phyloP scores from a whole-genome alignment of 2,113 vertebrate species.

The Sander lucioperca region DNA sequence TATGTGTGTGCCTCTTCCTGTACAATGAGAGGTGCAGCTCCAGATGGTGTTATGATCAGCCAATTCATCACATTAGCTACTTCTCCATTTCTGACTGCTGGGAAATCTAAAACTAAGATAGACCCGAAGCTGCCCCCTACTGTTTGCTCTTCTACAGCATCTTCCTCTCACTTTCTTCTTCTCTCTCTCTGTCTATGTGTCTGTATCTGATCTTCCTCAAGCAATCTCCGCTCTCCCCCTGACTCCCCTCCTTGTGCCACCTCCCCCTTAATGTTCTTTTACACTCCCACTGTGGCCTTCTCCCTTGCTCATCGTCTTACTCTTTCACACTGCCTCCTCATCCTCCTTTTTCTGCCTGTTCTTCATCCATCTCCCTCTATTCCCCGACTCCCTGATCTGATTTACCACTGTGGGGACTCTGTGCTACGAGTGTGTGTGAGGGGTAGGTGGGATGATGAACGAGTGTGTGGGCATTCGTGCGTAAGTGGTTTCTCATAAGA shows the following conservation, averaged over 20 bases:
- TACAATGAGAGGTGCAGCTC: conserved; percentile 36
- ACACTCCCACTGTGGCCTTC: conserved; percentile 43
- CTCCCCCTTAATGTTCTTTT: conserved; percentile 50
- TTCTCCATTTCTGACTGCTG: conserved; percentile 55
- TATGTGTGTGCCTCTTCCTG: conserved; percentile 20
- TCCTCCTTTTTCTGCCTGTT: not conserved
- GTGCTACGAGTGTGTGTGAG: conserved; percentile 41
- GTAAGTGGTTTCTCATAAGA: conserved; percentile 69
- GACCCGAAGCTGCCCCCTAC: conserved; percentile 36
- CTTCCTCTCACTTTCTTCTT: conserved; percentile 11
- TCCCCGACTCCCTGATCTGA: conserved; percentile 76
- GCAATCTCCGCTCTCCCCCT: conserved; percentile 24
- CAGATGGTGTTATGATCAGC: conserved; percentile 64
- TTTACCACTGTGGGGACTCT: conserved; percentile 61
- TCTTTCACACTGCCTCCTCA: conserved; percentile 47
- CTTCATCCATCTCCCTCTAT: conserved; percentile 31
- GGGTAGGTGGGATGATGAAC: conserved; percentile 65
- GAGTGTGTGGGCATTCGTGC: conserved; percentile 69
- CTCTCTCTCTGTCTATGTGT: conserved; percentile 19
- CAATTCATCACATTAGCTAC: conserved; percentile 53
- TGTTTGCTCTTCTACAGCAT: conserved; percentile 38
- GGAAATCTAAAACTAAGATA: conserved; percentile 36
- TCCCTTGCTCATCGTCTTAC: conserved; percentile 50
- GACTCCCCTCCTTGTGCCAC: conserved; percentile 15
- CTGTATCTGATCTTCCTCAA: conserved; percentile 42